A percentile compares a stretch with the other conserved stretches of the same genome.
Conservation (phyloP, 1,140 invertebrate species). For the Lerema accius region DNA sequence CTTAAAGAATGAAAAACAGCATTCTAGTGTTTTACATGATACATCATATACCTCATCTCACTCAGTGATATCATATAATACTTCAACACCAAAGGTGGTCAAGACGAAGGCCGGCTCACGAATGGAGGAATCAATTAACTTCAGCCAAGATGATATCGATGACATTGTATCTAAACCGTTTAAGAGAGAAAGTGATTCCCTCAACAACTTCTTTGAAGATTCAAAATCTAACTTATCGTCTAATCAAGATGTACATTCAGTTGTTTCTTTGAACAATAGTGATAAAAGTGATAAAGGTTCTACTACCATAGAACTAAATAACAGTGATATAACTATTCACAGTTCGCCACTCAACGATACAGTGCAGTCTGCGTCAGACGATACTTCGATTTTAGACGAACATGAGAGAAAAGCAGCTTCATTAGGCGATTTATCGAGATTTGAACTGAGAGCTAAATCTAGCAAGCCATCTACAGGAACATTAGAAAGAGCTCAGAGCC, state of each 20-base stretch:
- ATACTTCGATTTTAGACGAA: slow-evolving; percentile 83
- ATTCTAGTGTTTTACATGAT: slow-evolving; percentile 70
- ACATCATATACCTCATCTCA: slow-evolving; percentile 46
- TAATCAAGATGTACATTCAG: slow-evolving; percentile 75
- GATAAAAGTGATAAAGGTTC: slow-evolving; percentile 78
- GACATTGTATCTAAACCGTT: slow-evolving; percentile 77
- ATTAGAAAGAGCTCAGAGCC: slow-evolving; percentile 90
- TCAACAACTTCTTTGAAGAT: slow-evolving; percentile 81
- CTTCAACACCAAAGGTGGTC: slow-evolving; percentile 72
- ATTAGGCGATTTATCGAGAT: slow-evolving; percentile 90
- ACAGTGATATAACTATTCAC: slow-evolving; percentile 89
- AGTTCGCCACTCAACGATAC: slow-evolving; percentile 85
- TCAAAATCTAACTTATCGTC: slow-evolving; percentile 79
- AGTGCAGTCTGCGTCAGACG: slow-evolving; percentile 65
- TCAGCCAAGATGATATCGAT: slow-evolving; percentile 77
- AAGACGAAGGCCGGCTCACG: slow-evolving; percentile 61
- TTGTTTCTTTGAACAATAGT: slow-evolving; percentile 76
- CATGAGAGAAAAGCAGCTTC: slow-evolving; percentile 91
- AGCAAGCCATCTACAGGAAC: slow-evolving; percentile 80
- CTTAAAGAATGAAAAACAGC: slow-evolving; percentile 69
- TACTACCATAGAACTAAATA: slow-evolving; percentile 86
- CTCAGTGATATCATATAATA: slow-evolving; percentile 58
- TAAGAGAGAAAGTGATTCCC: slow-evolving; percentile 78
- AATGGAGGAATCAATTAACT: slow-evolving; percentile 73
- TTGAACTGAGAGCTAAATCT: slow-evolving; percentile 84